These are phyloP conservation scores for Dryomyza anilis DNA, from an alignment of 2,888 invertebrate species.

Conservation along the genomic window DNA sequence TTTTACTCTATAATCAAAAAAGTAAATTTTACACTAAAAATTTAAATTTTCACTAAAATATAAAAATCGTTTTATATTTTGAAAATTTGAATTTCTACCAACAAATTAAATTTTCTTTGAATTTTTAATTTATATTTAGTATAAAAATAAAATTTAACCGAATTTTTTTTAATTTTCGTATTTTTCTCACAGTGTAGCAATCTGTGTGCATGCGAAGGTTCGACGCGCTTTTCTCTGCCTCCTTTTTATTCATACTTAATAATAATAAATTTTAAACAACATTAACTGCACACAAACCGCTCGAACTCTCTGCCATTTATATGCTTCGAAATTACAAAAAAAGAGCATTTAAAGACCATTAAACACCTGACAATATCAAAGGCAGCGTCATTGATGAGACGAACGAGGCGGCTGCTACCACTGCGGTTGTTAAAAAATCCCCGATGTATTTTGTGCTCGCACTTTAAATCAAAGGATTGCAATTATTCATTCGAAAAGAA, in stretches of 20 bases:
- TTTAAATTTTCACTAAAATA: no score
- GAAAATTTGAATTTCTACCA: no score
- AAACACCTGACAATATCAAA: background rate
- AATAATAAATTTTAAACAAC: conserved; percentile 6
- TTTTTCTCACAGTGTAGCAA: no score
- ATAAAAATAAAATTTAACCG: no score
- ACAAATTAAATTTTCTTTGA: no score
- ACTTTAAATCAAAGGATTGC: background rate
- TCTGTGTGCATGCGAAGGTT: no score
- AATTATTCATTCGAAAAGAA: background rate
- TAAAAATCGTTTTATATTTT: no score
- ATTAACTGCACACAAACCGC: background rate
- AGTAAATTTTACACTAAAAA: no score
- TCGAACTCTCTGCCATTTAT: background rate
- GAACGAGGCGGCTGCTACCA: background rate
- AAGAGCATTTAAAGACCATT: background rate
- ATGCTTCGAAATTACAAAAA: background rate
- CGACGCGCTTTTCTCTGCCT: no score
- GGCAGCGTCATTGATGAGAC: background rate
- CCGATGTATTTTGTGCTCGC: background rate
- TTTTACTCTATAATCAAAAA: no score
- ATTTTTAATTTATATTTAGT: no score
- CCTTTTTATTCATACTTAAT: background rate
- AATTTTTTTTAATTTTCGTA: no score
- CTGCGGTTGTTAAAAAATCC: background rate